Evolutionary conservation across 1,140 invertebrate species (phyloP), one percentile per base, ranked within the genome.

Genomic region (Eciton burchellii): DNA sequence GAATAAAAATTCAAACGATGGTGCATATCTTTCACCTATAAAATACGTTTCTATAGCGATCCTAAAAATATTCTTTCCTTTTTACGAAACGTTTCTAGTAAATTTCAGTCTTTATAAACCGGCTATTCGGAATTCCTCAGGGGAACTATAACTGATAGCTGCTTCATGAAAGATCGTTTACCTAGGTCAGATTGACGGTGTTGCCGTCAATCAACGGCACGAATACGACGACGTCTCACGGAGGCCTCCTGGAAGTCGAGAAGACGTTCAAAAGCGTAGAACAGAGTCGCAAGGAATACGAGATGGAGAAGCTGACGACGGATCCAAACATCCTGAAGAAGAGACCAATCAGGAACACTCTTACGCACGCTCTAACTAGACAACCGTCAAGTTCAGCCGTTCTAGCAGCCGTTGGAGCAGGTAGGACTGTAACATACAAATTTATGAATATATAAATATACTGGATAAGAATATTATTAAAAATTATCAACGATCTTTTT

Each of bases 181-280:
- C 94, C 91, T 93, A 95, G 85, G 95, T 97, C 57, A 94, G 95
- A 82, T 92, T 97, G 85, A 97, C 96, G 45, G 96, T 97, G 47
- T 92, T 97, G 70, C 96, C 97, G 45, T 94, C 95, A 19, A 89
- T 95, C 29, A 95, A 96, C 89, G 95, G 95, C 77, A 95, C 95
- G 11, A 97, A 97, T 86, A 95, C 94, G 0, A 97, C 96, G 0
- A 96, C 96, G 11, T 97, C 96, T 0, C 96, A 97, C 88, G 96
- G 96, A 45, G 96, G 96, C 14, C 91, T 97, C 35, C 92, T 97
- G 56, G 96, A 97, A 92, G 96, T 97, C 11, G 96, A 97, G 85
- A 95, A 95, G 65, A 96, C 95, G 24, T 96, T 96, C 91, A 94
- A 96, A 81, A 94, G 96, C 14, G 96, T 97, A 16, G 96, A 97